Conservation (phyloP, 2,888 invertebrate species). For the Tipula lateralis region DNA sequence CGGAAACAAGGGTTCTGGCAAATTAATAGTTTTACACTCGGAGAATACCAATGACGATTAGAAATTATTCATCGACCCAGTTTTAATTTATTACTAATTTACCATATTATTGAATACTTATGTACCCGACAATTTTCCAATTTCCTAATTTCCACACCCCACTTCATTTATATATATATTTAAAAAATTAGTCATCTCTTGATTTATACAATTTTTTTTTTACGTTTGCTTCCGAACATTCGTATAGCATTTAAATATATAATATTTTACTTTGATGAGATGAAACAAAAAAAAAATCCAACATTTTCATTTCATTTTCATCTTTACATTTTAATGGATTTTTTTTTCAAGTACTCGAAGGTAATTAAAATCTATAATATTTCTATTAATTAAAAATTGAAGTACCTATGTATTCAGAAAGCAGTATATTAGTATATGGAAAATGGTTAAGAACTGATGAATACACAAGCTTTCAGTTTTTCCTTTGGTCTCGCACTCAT, state of each 20-base stretch:
- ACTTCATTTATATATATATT: too few species aligned
- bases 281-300: neutral
- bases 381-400: slow-evolving; percentile 6
- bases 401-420: neutral
- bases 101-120: neutral
- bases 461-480: neutral
- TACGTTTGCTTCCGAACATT: neutral
- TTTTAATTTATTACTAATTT: neutral
- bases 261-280: neutral
- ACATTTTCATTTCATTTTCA: neutral
- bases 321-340: neutral
- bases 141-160: neutral
- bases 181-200: neutral
- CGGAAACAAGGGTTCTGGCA: neutral
- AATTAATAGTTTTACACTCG: neutral
- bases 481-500: too few species aligned
- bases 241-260: neutral
- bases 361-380: slow-evolving; percentile 11
- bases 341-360: slow-evolving; percentile 12
- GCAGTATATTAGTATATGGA: neutral
- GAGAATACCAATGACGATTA: neutral
- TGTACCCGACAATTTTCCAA: neutral
- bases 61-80: neutral
- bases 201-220: neutral
- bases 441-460: neutral